Base-by-base conservation (phyloP, 2,113 vertebrate genomes). In the Phocoena phocoena region DNA sequence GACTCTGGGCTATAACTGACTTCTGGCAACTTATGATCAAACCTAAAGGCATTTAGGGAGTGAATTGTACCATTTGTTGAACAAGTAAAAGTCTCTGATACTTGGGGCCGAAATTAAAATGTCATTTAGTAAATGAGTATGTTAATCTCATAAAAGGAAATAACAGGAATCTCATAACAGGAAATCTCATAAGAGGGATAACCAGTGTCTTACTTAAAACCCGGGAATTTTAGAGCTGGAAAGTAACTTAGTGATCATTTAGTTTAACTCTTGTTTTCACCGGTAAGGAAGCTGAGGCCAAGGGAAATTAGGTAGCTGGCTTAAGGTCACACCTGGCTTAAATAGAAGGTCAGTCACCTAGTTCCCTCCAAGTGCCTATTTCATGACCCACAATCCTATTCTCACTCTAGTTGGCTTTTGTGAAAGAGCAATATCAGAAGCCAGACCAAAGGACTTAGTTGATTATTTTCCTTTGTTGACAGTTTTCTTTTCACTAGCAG, bases 1-100 rank as follows among this genome's bases (percentile, higher is more conserved):
- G 65, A 71, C 83, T 94, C 74, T 23, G 93, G 63, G 38, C 53
- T 97, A 65, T 89, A 84, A 92, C 91, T 13, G 25, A 95, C 55
- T 93, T 50, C 38, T 80, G 65, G 83, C 74, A 95, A 93, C 97
- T 96, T 96, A 93, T 67, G 93, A 90, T 89, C 86, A 95, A 92
- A 74, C 70, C 47, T 84, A 89, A 97, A 97, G 74, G 77, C 93
- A 92, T 90, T 97, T 95, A 97, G 74, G 70, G 94, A 65, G 79
- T 71, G 65, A 95, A 84, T 95, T 86, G 58, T 81, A 83, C 68
- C 83, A 93, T 97, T 97, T 98, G 86, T 98, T 95, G 92, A 97
- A 76, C 60, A 81, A 38, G 82, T 80, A 84, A 96, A 92, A 97
- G 70, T 77, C 28, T 84, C 71, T 85, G 83, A 96, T 83, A 88